Base-by-base conservation (phyloP, 2,888 invertebrate species). In the Tupiocoris notatus region DNA sequence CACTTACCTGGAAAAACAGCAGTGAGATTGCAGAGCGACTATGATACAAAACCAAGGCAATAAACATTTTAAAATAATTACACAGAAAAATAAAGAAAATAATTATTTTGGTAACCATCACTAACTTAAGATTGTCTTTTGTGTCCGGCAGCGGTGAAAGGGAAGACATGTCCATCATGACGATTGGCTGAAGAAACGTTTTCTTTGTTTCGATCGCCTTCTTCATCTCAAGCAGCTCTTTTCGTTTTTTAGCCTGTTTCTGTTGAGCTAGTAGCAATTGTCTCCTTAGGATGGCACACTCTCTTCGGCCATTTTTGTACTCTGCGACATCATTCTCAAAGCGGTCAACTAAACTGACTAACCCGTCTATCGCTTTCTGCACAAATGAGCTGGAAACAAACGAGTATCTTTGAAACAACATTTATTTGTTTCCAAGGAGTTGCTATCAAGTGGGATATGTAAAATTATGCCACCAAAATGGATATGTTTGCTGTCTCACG, bases 371-470 rank as follows among this genome's bases (percentile, higher is more conserved):
- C n/a, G 56, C 76, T 62, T 76, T 76, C 12, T 25, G 39, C 16
- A 57, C 66, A 25, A 23, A 66, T 1, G 66, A 75, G 75, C 75
- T 75, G 59, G 61, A 75, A 75, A 73, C 22, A n/a, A n/a, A n/a
- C n/a, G n/a, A n/a, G n/a, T n/a, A n/a, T n/a, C n/a, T n/a, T n/a
- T n/a, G n/a, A n/a, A n/a, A n/a, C n/a, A n/a, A n/a, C n/a, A n/a
- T n/a, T n/a, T n/a, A n/a, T n/a, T n/a, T n/a, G n/a, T n/a, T n/a
- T n/a, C n/a, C n/a, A n/a, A n/a, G n/a, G n/a, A n/a, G n/a, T n/a
- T n/a, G n/a, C n/a, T n/a, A n/a, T n/a, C n/a, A n/a, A n/a, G n/a
- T n/a, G n/a, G n/a, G n/a, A n/a, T n/a, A n/a, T n/a, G n/a, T n/a
- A n/a, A n/a, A n/a, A n/a, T n/a, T n/a, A n/a, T n/a, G n/a, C n/a